These are phyloP conservation scores for Lithobates sylvaticus DNA, from an alignment of 2,797 vertebrate species.

Conservation along the genomic window DNA sequence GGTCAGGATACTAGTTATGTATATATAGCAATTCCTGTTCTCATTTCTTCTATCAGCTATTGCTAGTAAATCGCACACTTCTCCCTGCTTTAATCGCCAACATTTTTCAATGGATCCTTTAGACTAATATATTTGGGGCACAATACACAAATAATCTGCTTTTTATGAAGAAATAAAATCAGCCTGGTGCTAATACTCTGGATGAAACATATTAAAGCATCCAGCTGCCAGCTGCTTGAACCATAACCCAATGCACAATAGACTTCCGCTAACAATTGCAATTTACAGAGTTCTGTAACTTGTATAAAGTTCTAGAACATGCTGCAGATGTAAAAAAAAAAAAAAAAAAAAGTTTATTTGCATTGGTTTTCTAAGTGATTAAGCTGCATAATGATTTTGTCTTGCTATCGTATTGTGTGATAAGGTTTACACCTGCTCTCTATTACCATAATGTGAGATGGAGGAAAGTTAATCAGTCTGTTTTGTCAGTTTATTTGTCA, in stretches of 20 bases:
- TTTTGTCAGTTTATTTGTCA: conserved; percentile 51
- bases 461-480: conserved; percentile 54
- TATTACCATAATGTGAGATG: conserved; percentile 41
- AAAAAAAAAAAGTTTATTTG: neutral
- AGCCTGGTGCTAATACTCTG: conserved; percentile 7
- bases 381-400: conserved; percentile 46
- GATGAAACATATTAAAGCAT: conserved; percentile 20
- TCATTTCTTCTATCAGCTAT: neutral
- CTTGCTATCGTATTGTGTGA: conserved; percentile 40
- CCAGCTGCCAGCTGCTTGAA: conserved; percentile 50
- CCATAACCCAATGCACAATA: conserved; percentile 44
- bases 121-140: neutral
- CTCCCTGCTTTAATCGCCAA: neutral
- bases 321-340: conserved; percentile 30
- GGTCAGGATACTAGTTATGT: too few relatives aligned
- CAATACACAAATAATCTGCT: neutral
- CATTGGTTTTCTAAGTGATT: conserved; percentile 26
- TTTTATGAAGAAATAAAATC: conserved; percentile 14
- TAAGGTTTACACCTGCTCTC: conserved; percentile 46
- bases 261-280: conserved; percentile 15
- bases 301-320: conserved; percentile 16
- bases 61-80: neutral
- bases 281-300: conserved; percentile 23
- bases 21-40: too few relatives aligned
- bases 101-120: neutral